Evolutionary conservation across 2,888 invertebrate species (phyloP).

Genomic region (Cryptus armator): DNA sequence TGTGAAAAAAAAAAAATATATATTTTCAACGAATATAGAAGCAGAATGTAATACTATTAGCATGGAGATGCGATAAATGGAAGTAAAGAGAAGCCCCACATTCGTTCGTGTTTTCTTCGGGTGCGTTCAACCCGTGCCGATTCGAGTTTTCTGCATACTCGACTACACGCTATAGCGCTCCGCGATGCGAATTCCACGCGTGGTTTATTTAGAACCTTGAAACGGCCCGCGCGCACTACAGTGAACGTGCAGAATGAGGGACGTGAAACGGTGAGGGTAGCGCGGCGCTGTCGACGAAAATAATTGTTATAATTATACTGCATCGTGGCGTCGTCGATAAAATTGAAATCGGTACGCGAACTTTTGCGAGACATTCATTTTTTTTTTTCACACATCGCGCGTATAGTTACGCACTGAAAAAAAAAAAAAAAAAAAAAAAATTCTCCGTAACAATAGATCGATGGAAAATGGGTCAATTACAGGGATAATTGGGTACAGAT

Average conservation of each 20-base stretch:
- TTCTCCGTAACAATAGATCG: neutral
- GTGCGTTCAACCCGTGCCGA: conserved; percentile 36
- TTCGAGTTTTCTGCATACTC: conserved; percentile 18
- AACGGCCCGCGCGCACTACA: conserved; percentile 29
- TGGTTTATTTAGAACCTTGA: conserved; percentile 66
- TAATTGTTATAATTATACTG: conserved; percentile 21
- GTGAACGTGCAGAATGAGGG: neutral
- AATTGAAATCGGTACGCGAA: conserved; percentile 1
- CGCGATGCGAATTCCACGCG: conserved; percentile 38
- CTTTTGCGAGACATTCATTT: conserved; percentile 8
- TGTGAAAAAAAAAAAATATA: too few relatives aligned
- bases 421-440: neutral
- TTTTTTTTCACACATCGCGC: conserved; percentile 7
- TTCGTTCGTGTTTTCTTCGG: neutral
- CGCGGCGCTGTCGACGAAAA: conserved; percentile 5
- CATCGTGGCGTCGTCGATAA: neutral
- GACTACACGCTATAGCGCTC: neutral
- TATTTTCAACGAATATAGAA: too few relatives aligned
- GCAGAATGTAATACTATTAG: too few relatives aligned
- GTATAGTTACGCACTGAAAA: neutral
- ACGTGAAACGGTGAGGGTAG: neutral
- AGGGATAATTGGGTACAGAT: conserved; percentile 9
- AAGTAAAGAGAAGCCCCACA: neutral
- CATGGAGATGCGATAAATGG: too few relatives aligned
- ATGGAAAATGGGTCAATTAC: conserved; percentile 34